Conservation (phyloP, 2,113 vertebrate species). For the Leptobrachium ailaonicum region DNA sequence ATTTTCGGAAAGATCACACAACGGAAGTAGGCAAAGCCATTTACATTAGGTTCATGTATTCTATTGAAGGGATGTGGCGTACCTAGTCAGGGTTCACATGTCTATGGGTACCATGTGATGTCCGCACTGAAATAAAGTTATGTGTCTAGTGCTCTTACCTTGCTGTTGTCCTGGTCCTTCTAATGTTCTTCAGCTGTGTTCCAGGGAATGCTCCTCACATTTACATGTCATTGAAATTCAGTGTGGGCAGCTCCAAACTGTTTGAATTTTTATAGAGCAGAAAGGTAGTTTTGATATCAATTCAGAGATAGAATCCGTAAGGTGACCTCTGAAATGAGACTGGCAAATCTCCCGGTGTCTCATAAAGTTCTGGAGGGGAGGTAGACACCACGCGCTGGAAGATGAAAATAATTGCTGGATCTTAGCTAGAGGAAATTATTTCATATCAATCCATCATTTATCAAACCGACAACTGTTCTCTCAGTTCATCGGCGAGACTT, state of each 20-base stretch:
- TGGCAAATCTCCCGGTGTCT: slow-evolving; percentile 45
- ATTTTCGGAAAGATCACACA: too few relatives aligned
- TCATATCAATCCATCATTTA: slow-evolving; percentile 66
- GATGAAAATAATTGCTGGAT: slow-evolving; percentile 67
- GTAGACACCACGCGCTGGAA: slow-evolving; percentile 48
- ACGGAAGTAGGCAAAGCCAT: too few relatives aligned
- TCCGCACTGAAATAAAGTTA: background rate
- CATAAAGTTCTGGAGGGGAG: slow-evolving; percentile 46
- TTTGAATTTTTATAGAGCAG: slow-evolving; percentile 39
- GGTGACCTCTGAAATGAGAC: slow-evolving; percentile 46
- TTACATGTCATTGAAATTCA: slow-evolving; percentile 49
- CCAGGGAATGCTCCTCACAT: slow-evolving; percentile 34
- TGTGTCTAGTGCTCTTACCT: slow-evolving; percentile 13
- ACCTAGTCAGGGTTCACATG: too few relatives aligned
- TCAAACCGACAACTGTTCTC: slow-evolving; percentile 66
- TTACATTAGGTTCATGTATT: too few relatives aligned
- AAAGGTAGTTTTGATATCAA: slow-evolving; percentile 50
- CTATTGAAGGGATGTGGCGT: too few relatives aligned
- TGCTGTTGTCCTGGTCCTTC: slow-evolving; percentile 26
- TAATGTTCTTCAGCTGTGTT: slow-evolving; percentile 34
- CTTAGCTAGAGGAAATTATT: slow-evolving; percentile 66
- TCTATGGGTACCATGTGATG: too few relatives aligned
- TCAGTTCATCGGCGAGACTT: slow-evolving; percentile 48
- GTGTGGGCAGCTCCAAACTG: slow-evolving; percentile 42
- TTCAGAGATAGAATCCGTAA: slow-evolving; percentile 50